phyloP scores from a whole-genome alignment of 2,888 invertebrate species.

The Sinopyrophorus schimmeli region DNA sequence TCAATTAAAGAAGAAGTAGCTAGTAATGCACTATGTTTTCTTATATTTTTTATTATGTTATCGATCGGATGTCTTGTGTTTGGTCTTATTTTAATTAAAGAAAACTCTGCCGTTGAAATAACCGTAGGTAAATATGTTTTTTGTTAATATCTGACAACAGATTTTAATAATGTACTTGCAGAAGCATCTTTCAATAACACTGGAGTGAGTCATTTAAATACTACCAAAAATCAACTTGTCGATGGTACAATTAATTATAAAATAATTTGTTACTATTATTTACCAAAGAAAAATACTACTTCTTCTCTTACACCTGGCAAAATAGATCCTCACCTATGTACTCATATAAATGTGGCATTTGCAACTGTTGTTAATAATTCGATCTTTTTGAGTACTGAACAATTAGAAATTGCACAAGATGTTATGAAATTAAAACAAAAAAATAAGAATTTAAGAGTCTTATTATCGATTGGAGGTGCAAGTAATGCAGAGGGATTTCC shows the following conservation, averaged over 20 bases:
- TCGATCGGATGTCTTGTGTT: no score
- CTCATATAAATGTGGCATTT: slow-evolving; percentile 82
- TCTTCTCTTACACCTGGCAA: slow-evolving; percentile 58
- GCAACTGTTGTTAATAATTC: slow-evolving; percentile 65
- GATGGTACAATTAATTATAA: slow-evolving; percentile 36
- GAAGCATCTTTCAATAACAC: no score
- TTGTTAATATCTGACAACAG: no score
- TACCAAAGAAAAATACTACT: slow-evolving; percentile 52
- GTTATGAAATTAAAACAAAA: slow-evolving; percentile 58
- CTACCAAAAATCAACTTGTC: no score
- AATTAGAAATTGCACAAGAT: slow-evolving; percentile 37
- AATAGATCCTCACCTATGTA: slow-evolving; percentile 75
- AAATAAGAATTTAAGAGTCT: slow-evolving; percentile 72
- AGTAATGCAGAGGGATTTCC: slow-evolving; percentile 66
- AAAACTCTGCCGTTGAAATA: no score
- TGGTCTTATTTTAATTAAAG: no score
- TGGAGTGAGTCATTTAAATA: no score
- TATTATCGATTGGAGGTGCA: slow-evolving; percentile 74
- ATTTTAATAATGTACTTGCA: no score
- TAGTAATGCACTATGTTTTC: no score
- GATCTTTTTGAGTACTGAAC: slow-evolving; percentile 59
- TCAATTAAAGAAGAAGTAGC: no score
- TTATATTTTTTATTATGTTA: no score
- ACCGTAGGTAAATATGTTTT: no score
- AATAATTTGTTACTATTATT: slow-evolving; percentile 73